A percentile compares a stretch with the other conserved stretches of the same genome.
Conservation (phyloP, 2,888 invertebrate species). For the Helleia helle region DNA sequence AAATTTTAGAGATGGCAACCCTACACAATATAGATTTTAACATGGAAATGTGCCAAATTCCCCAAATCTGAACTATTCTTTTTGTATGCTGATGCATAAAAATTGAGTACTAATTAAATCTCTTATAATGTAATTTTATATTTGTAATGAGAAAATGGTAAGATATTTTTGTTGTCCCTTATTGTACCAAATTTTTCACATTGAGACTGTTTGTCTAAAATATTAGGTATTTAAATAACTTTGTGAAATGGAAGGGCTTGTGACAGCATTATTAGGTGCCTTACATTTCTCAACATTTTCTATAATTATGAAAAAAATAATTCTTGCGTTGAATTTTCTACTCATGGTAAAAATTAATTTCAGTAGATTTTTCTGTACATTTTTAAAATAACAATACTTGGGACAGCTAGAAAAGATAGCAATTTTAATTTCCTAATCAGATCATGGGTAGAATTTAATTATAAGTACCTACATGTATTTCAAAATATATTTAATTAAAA, state of each 20-base stretch:
- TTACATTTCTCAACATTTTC: slow-evolving; percentile 32
- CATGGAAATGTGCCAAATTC: slow-evolving; percentile 54
- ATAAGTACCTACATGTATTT: too few relatives aligned
- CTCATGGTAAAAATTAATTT: not conserved
- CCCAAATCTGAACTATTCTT: slow-evolving; percentile 16
- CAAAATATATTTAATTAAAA: slow-evolving; percentile 1
- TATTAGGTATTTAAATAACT: slow-evolving; percentile 37
- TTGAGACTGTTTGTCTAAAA: slow-evolving; percentile 29
- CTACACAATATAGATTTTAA: slow-evolving; percentile 29
- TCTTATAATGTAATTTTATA: slow-evolving; percentile 11
- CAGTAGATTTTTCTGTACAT: not conserved
- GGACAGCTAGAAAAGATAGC: not conserved
- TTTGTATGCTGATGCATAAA: slow-evolving; percentile 20
- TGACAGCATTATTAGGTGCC: slow-evolving; percentile 43
- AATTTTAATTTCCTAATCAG: not conserved
- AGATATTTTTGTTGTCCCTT: slow-evolving; percentile 23
- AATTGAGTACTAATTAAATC: slow-evolving; percentile 1
- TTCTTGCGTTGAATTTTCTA: too few relatives aligned
- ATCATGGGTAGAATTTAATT: slow-evolving; percentile 4
- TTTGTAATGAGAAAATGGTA: slow-evolving; percentile 18
- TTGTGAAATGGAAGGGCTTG: slow-evolving; percentile 37
- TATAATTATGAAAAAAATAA: too few relatives aligned
- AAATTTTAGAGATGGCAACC: too few relatives aligned
- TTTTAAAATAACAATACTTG: not conserved
- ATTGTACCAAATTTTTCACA: slow-evolving; percentile 23